A percentile compares a stretch with the other conserved stretches of the same genome.
Conservation (phyloP, 1,140 invertebrate species). For the Wiebesia pumilae region DNA sequence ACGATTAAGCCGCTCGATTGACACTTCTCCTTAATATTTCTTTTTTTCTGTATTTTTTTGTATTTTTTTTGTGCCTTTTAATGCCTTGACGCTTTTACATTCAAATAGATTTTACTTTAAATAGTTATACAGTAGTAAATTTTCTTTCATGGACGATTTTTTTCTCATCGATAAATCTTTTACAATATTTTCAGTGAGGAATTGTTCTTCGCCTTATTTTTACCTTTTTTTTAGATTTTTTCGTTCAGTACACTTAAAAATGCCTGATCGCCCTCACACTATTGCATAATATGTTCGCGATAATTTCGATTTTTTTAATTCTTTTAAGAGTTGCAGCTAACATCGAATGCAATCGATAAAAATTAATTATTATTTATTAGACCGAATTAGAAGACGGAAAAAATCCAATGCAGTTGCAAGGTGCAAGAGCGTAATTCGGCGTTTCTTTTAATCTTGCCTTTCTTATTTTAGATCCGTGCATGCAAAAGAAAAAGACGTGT, state of each 20-base stretch:
- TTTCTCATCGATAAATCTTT: constrained; percentile 56
- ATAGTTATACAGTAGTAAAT: constrained; percentile 72
- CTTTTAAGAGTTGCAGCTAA: background rate
- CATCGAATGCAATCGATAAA: background rate
- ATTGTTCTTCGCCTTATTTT: constrained; percentile 57
- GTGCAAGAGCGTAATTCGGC: constrained; percentile 22
- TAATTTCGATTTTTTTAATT: no score
- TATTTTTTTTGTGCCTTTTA: constrained; percentile 52
- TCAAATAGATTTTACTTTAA: constrained; percentile 70
- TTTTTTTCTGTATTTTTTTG: constrained; percentile 50
- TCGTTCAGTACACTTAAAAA: constrained; percentile 24
- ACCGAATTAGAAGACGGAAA: background rate
- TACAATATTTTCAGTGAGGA: constrained; percentile 59
- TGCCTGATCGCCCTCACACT: background rate
- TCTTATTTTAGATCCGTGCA: constrained; percentile 56
- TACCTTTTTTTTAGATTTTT: constrained; percentile 25
- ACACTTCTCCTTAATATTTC: constrained; percentile 69
- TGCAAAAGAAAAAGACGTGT: constrained; percentile 64
- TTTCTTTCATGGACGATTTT: constrained; percentile 54
- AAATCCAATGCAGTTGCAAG: constrained; percentile 9
- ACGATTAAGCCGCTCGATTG: constrained; percentile 58
- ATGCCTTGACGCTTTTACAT: constrained; percentile 69
- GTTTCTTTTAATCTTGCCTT: constrained; percentile 28
- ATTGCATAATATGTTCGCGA: background rate
- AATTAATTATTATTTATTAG: background rate